A percentile compares a stretch with the other conserved stretches of the same genome.
These are phyloP conservation scores for Sarcophilus harrisii DNA, from an alignment of 2,797 vertebrate species.

Conservation along the genomic window DNA sequence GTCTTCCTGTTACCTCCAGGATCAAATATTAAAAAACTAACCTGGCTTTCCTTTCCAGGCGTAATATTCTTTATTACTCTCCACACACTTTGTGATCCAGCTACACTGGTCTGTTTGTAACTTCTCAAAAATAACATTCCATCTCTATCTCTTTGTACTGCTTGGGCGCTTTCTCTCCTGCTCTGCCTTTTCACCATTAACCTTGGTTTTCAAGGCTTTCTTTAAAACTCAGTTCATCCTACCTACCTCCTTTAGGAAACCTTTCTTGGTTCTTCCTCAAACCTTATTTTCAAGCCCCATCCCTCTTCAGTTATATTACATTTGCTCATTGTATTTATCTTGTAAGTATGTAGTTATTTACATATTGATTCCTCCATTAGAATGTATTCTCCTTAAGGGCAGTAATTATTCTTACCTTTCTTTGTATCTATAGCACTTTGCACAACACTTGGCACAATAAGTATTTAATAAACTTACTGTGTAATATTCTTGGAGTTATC, in stretches of 20 bases:
- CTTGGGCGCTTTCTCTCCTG: background rate
- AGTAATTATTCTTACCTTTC: background rate
- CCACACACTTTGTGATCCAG: background rate
- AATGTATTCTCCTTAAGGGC: background rate
- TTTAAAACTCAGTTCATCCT: background rate
- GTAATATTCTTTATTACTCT: background rate
- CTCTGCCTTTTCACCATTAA: background rate
- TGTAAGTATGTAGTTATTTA: background rate
- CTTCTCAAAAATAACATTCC: background rate
- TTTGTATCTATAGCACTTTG: background rate
- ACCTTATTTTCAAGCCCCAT: background rate
- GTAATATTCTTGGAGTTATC: constrained; percentile 34
- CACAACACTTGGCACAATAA: background rate
- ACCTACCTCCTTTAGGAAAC: background rate
- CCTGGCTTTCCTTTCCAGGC: background rate
- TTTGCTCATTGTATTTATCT: background rate
- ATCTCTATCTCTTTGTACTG: background rate
- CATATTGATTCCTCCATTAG: background rate
- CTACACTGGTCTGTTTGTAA: background rate
- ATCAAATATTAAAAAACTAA: background rate
- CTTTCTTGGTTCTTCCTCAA: background rate
- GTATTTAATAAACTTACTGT: background rate
- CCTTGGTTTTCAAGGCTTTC: background rate
- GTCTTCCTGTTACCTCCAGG: background rate
- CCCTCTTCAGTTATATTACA: background rate